Base-by-base conservation (phyloP, 92 coral and sea anemone species). In the Porites cylindrica region DNA sequence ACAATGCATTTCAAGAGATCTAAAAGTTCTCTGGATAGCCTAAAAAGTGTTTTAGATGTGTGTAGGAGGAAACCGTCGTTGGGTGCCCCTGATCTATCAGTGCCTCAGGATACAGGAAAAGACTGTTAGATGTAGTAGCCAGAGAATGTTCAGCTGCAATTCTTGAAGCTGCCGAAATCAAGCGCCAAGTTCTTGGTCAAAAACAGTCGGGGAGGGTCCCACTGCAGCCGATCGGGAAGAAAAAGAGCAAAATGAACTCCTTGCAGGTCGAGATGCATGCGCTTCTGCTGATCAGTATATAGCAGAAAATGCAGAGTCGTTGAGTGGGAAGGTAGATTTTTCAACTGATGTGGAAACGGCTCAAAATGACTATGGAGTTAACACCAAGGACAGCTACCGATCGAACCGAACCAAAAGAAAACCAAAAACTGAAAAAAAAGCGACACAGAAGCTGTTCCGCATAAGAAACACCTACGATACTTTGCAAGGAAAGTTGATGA, bases 361-460 rank as follows among this genome's bases (percentile, higher is more conserved):
- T 10, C 86, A 81, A 63, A 58, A 51, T 50, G 67, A 72, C 7
- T 88, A 69, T 67, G 72, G 61, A n/a, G 59, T 81, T 47, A 87
- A 88, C 59, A 76, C 79, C 26, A 52, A 71, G 38, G 92, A 83
- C 79, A 77, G 64, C 14, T 89, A 89, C 75, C 77, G 89, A 53
- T 80, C 89, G 17, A 89, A 89, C 63, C 79, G 73, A 64, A 76
- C 21, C 50, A 83, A 26, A 68, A 79, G 69, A 10, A 65, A 65
- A 65, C 69, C 24, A 16, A 65, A 65, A 65, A 3, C 69, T 10
- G 16, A 65, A 65, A 65, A 17, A 65, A 7, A 65, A 65, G 69
- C 69, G 69, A 21, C 69, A 16, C 24, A 65, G 69, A 65, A 65
- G 69, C 69, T 65, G 69, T 65, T 65, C 69, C 12, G 69, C 69